Evolutionary conservation across 2,113 vertebrate species (phyloP).

Genomic region (Xerus inauris): DNA sequence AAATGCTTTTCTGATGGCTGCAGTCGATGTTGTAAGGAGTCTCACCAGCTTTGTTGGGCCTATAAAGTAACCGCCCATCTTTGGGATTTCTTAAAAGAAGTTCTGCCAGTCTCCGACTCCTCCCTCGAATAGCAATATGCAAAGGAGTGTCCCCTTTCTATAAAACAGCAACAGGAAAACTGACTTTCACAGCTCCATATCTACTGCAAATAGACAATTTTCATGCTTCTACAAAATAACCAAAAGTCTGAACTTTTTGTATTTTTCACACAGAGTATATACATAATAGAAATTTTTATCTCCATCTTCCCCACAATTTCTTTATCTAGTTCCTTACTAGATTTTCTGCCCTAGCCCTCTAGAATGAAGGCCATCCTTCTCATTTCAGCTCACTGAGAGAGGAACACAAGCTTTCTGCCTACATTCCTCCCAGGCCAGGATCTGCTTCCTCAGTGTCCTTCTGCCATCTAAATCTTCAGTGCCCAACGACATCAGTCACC

Average conservation of each 20-base stretch:
- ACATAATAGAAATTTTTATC: background rate
- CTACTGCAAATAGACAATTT: background rate
- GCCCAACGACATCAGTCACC: background rate
- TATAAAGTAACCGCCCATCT: constrained; percentile 96
- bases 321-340: background rate
- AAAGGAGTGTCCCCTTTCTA: constrained; percentile 98
- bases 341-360: background rate
- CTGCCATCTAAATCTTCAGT: background rate
- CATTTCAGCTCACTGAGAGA: background rate
- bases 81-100: constrained; percentile 97
- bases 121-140: constrained; percentile 97
- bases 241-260: background rate
- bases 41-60: constrained; percentile 98
- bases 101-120: constrained; percentile 97
- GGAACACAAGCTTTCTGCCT: background rate
- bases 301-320: background rate
- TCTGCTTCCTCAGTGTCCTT: no score
- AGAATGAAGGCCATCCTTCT: background rate
- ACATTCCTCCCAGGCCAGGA: background rate
- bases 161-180: background rate
- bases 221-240: background rate
- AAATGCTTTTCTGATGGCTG: constrained; percentile 99
- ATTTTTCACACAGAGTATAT: background rate
- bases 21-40: constrained; percentile 99
- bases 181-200: background rate